Evolutionary conservation across 2,888 invertebrate genomes (phyloP).

Genomic region (Drosophila gaucha): DNA sequence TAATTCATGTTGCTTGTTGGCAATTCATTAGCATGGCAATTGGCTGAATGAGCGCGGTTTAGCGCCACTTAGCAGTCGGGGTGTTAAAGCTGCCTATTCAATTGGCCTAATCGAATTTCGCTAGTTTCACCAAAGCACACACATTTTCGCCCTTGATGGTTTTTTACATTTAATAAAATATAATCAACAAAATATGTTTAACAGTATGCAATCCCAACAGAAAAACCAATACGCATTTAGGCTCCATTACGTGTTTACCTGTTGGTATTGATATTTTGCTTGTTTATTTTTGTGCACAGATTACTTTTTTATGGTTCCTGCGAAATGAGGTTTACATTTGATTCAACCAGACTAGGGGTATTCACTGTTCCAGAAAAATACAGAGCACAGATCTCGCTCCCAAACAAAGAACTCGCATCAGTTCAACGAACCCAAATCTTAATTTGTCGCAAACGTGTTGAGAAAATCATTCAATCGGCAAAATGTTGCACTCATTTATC

Average conservation of each 20-base stretch:
- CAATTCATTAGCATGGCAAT: slow-evolving; percentile 64
- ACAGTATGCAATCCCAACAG: slow-evolving; percentile 23
- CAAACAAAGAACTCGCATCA: slow-evolving; percentile 24
- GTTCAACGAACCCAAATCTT: slow-evolving; percentile 33
- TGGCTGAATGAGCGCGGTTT: slow-evolving; percentile 40
- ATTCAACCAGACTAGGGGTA: slow-evolving; percentile 34
- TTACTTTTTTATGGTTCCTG: slow-evolving; percentile 29
- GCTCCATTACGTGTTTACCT: slow-evolving; percentile 27
- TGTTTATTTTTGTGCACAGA: slow-evolving; percentile 23
- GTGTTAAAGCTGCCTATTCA: slow-evolving; percentile 28
- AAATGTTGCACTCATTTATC: slow-evolving; percentile 33
- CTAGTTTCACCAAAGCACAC: slow-evolving; percentile 17
- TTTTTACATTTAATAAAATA: slow-evolving; percentile 6
- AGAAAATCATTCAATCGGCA: slow-evolving; percentile 7
- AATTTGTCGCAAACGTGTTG: slow-evolving; percentile 10
- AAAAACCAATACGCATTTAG: slow-evolving; percentile 29
- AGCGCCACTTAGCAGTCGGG: slow-evolving; percentile 59
- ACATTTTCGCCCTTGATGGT: slow-evolving; percentile 10
- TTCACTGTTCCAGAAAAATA: slow-evolving; percentile 10
- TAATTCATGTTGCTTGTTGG: slow-evolving; percentile 64
- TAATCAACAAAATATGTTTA: slow-evolving; percentile 21
- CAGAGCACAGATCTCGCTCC: neutral
- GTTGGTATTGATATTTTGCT: slow-evolving; percentile 10
- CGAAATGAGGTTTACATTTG: slow-evolving; percentile 42
- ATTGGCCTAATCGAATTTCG: slow-evolving; percentile 27